Evolutionary conservation across 1,140 invertebrate species (phyloP).

Genomic region (Pogonus chalceus): DNA sequence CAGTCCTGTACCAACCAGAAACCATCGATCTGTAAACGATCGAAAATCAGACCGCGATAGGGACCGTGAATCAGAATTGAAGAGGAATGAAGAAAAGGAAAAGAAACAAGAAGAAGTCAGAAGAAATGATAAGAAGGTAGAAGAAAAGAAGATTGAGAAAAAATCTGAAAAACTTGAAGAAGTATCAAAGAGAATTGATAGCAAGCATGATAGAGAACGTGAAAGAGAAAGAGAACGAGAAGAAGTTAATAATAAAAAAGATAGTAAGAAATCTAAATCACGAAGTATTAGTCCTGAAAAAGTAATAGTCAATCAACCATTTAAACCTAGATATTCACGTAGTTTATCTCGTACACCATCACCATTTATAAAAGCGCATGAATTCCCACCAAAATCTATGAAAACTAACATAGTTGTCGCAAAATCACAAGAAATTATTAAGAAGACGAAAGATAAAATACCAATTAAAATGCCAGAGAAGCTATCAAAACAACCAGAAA

Average conservation of each 20-base stretch:
- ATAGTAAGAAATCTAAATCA: slow-evolving; percentile 27
- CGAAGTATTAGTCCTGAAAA: slow-evolving; percentile 29
- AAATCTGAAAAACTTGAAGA: background rate
- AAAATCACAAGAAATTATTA: slow-evolving; percentile 31
- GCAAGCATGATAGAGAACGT: slow-evolving; percentile 13
- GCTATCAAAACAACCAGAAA: slow-evolving; percentile 12
- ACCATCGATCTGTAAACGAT: background rate
- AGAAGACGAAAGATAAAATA: slow-evolving; percentile 36
- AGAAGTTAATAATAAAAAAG: slow-evolving; percentile 18
- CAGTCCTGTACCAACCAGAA: background rate
- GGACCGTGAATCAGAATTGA: background rate
- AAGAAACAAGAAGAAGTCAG: slow-evolving; percentile 6
- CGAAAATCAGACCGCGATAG: background rate
- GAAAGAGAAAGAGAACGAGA: slow-evolving; percentile 15
- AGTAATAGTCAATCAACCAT: slow-evolving; percentile 28
- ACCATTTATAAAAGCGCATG: slow-evolving; percentile 66
- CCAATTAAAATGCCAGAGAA: slow-evolving; percentile 13
- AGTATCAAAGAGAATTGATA: slow-evolving; percentile 14
- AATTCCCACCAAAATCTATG: slow-evolving; percentile 47
- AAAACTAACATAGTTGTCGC: slow-evolving; percentile 39
- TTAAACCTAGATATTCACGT: slow-evolving; percentile 43
- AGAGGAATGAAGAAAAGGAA: slow-evolving; percentile 4
- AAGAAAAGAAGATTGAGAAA: slow-evolving; percentile 17
- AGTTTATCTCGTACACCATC: slow-evolving; percentile 69
- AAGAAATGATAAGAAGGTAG: slow-evolving; percentile 16